Percentiles rank a stretch among this genome's conserved stretches.
phyloP scores from a whole-genome alignment of 2,113 vertebrate species.

The Stegastes partitus region DNA sequence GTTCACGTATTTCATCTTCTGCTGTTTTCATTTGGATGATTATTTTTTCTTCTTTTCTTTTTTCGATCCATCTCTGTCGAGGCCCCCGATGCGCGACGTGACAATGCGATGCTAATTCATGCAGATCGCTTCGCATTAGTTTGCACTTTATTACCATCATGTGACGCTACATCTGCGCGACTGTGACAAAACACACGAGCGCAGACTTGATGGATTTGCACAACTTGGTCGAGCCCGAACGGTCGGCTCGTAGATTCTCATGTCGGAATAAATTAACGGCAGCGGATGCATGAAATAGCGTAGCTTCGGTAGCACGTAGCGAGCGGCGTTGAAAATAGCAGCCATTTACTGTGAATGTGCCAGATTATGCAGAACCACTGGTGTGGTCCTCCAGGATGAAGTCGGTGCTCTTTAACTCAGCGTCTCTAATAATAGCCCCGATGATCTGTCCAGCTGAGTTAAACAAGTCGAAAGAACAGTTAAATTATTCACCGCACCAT shows the following conservation, averaged over 20 bases:
- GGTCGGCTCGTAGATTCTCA: too few relatives aligned
- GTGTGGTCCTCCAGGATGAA: not conserved
- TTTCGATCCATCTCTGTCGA: not conserved
- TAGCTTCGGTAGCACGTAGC: not conserved
- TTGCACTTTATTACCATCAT: not conserved
- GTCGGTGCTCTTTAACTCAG: not conserved
- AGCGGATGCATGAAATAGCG: too few relatives aligned
- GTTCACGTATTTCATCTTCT: too few relatives aligned
- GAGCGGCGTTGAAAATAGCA: not conserved
- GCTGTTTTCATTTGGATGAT: too few relatives aligned
- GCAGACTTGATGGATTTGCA: too few relatives aligned
- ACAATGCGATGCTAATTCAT: not conserved
- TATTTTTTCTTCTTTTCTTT: not conserved
- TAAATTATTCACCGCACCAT: not conserved
- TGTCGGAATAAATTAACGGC: too few relatives aligned
- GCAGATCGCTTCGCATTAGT: not conserved
- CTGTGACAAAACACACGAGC: not conserved
- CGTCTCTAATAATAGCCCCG: not conserved
- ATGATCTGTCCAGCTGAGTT: not conserved
- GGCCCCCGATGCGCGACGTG: not conserved
- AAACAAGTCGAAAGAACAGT: not conserved
- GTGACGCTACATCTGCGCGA: not conserved
- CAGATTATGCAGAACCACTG: not conserved
- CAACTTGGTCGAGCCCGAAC: too few relatives aligned
- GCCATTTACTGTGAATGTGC: not conserved